A percentile compares a stretch with the other conserved stretches of the same genome.
Conservation (phyloP, 2,113 vertebrate genomes). For the Struthio camelus region DNA sequence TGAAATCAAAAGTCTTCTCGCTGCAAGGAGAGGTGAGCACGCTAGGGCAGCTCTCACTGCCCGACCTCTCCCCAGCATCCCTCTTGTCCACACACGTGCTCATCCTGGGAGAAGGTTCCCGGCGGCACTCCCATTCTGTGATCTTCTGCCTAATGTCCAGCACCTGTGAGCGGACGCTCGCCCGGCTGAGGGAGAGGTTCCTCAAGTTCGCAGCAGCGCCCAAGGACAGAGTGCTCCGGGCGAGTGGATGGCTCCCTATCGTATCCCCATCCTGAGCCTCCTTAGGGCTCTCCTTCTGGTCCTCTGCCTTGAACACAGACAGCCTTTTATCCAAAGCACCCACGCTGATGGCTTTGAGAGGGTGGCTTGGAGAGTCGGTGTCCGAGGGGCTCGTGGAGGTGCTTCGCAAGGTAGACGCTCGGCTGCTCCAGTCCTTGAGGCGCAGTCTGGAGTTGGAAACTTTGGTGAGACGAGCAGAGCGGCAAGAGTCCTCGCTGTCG, state of each 20-base stretch:
- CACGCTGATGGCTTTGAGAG: conserved; percentile 86
- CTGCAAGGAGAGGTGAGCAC: conserved; percentile 91
- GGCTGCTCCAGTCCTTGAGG: conserved; percentile 81
- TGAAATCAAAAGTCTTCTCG: conserved; percentile 94
- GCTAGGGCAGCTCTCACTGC: conserved; percentile 91
- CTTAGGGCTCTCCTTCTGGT: conserved; percentile 75
- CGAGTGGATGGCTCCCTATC: conserved; percentile 74
- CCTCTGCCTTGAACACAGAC: conserved; percentile 80
- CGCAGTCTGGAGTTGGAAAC: conserved; percentile 78
- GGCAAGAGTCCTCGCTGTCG: conserved; percentile 82
- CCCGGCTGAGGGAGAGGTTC: conserved; percentile 80
- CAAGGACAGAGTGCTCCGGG: conserved; percentile 84
- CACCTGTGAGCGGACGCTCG: conserved; percentile 77
- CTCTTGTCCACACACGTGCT: conserved; percentile 88
- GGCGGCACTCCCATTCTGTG: conserved; percentile 96
- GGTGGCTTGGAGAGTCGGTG: conserved; percentile 69
- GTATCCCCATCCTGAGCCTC: conserved; percentile 68
- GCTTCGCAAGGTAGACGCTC: conserved; percentile 68
- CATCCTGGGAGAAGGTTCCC: conserved; percentile 84
- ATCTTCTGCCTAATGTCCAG: conserved; percentile 92
- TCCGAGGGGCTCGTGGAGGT: conserved; percentile 72
- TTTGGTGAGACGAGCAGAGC: conserved; percentile 75
- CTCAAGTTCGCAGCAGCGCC: conserved; percentile 77
- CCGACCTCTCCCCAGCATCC: conserved; percentile 80
- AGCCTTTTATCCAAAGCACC: conserved; percentile 87